Conservation (phyloP, 2,797 vertebrate genomes). For the Rhinophrynus dorsalis region DNA sequence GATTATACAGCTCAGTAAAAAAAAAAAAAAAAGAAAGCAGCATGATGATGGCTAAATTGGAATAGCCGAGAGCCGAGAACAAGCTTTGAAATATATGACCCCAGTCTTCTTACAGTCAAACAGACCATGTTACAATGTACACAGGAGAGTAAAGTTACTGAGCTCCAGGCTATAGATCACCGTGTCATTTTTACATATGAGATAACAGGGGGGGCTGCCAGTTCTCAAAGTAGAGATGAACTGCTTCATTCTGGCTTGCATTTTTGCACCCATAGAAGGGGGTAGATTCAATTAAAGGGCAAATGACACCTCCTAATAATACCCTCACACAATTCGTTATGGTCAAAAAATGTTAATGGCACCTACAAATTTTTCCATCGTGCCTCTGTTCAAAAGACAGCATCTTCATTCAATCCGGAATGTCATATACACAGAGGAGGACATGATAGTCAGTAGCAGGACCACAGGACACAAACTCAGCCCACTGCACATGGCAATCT, state of each 20-base stretch:
- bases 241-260: background rate
- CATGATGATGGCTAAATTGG: conserved; percentile 3
- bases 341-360: too few species aligned
- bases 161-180: background rate
- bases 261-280: background rate
- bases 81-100: background rate
- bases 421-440: too few species aligned
- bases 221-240: background rate
- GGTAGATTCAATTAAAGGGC: too few species aligned
- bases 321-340: too few species aligned
- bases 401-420: too few species aligned
- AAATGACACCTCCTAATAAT: too few species aligned
- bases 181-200: background rate
- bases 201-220: background rate
- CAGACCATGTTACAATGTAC: background rate
- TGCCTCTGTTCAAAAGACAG: too few species aligned
- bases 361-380: too few species aligned
- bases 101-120: background rate
- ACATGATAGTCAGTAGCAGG: too few species aligned
- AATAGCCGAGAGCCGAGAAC: background rate
- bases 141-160: conserved; percentile 13
- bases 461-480: too few species aligned
- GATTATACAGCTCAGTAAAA: conserved; percentile 34
- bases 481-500: too few species aligned
- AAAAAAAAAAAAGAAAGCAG: background rate